A percentile compares a stretch with the other conserved stretches of the same genome.
phyloP scores from a whole-genome alignment of 2,113 vertebrate species.

The Scolopax mira region DNA sequence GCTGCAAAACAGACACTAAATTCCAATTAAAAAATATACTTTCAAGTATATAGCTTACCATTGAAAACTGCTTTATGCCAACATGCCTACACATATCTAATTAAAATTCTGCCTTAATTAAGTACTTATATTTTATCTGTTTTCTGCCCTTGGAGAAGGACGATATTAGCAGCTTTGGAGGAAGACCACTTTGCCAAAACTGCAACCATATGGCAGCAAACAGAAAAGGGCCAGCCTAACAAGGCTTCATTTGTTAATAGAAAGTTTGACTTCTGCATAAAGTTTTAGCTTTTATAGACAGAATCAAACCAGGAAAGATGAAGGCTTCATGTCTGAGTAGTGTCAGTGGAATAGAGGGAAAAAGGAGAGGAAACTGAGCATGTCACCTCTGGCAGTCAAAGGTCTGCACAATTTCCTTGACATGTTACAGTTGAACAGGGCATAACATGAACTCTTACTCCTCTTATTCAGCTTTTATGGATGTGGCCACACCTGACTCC shows the following conservation, averaged over 20 bases:
- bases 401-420: neutral
- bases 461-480: neutral
- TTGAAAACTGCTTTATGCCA: conserved; percentile 39
- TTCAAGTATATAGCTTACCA: neutral
- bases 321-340: neutral
- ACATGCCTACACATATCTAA: conserved; percentile 54
- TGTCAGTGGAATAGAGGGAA: neutral
- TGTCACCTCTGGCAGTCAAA: neutral
- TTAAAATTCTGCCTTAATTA: conserved; percentile 67
- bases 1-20: neutral
- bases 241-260: conserved; percentile 1
- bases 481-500: neutral
- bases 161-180: conserved; percentile 50
- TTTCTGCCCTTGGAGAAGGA: conserved; percentile 54
- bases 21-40: conserved; percentile 3
- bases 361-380: neutral
- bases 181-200: conserved; percentile 59
- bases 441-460: neutral
- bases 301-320: neutral
- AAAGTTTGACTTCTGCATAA: neutral
- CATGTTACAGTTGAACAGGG: neutral
- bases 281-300: neutral
- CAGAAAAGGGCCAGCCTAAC: neutral
- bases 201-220: conserved; percentile 49
- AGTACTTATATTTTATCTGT: conserved; percentile 56